phyloP scores from a whole-genome alignment of 2,888 invertebrate genomes.

The Xestia ashworthii region DNA sequence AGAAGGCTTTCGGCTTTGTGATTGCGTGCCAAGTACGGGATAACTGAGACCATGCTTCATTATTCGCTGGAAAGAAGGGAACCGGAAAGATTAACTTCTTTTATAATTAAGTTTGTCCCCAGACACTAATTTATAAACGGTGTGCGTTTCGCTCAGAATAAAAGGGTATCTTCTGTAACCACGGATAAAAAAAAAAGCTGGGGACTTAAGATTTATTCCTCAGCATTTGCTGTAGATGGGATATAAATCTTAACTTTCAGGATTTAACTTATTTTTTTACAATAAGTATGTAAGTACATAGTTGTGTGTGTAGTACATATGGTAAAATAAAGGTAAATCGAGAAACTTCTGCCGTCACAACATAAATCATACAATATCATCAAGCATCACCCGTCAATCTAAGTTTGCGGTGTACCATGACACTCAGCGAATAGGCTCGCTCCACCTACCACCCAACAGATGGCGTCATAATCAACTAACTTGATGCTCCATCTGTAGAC shows the following conservation, averaged over 20 bases:
- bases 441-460: slow-evolving; percentile 29
- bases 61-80: slow-evolving; percentile 68
- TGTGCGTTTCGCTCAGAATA: slow-evolving; percentile 55
- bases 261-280: slow-evolving; percentile 2
- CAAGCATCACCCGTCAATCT: slow-evolving; percentile 28
- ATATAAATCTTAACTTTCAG: slow-evolving; percentile 23
- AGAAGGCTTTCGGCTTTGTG: slow-evolving; percentile 75
- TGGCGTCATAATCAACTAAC: slow-evolving; percentile 35
- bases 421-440: not conserved
- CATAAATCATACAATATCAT: slow-evolving; percentile 10
- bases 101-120: slow-evolving; percentile 71
- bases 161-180: slow-evolving; percentile 39
- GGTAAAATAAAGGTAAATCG: too few species aligned
- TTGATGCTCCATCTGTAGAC: slow-evolving; percentile 9
- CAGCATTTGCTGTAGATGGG: slow-evolving; percentile 15
- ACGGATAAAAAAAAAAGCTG: slow-evolving; percentile 58
- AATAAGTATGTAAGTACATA: not conserved
- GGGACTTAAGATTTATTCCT: slow-evolving; percentile 46
- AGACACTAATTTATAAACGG: slow-evolving; percentile 68
- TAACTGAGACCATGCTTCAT: slow-evolving; percentile 76
- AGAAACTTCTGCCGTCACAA: not conserved
- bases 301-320: too few species aligned
- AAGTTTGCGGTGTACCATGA: slow-evolving; percentile 10
- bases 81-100: slow-evolving; percentile 71
- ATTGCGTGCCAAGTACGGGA: slow-evolving; percentile 77